Evolutionary conservation across 2,888 invertebrate species (phyloP).

Genomic region (Brachynemurus nebulosus): DNA sequence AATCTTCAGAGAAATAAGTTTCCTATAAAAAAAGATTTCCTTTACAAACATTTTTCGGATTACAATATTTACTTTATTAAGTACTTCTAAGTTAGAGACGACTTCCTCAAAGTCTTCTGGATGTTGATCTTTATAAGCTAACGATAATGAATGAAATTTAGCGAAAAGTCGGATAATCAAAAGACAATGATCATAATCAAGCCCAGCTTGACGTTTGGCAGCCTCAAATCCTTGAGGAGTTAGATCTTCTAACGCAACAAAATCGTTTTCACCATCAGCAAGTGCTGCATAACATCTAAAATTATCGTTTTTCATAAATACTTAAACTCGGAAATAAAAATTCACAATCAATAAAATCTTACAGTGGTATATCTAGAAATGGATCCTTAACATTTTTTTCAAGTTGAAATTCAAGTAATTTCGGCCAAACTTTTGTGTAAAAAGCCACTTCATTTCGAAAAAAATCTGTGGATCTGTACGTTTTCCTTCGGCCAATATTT

Average conservation of each 20-base stretch:
- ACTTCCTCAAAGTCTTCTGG: constrained; percentile 26
- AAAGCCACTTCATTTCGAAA: constrained; percentile 57
- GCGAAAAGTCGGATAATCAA: constrained; percentile 29
- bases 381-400: constrained; percentile 21
- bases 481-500: constrained; percentile 44
- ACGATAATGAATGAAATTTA: constrained; percentile 32
- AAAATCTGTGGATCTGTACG: constrained; percentile 50
- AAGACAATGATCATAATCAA: constrained; percentile 25
- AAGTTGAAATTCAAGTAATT: constrained; percentile 30
- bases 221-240: constrained; percentile 26
- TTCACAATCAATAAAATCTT: no score
- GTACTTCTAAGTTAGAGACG: constrained; percentile 22
- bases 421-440: constrained; percentile 39
- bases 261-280: constrained; percentile 31
- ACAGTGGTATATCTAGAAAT: constrained; percentile 23
- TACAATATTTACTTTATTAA: no score
- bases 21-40: constrained; percentile 28
- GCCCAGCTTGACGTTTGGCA: constrained; percentile 23
- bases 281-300: constrained; percentile 26
- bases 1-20: constrained; percentile 40
- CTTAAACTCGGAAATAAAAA: neutral
- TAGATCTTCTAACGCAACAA: constrained; percentile 31
- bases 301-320: neutral
- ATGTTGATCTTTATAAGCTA: constrained; percentile 31
- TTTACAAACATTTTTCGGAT: neutral